Percentiles rank a stretch among this genome's conserved stretches.
Conservation (phyloP, 2,113 vertebrate species). For the Halcyon malimbica region DNA sequence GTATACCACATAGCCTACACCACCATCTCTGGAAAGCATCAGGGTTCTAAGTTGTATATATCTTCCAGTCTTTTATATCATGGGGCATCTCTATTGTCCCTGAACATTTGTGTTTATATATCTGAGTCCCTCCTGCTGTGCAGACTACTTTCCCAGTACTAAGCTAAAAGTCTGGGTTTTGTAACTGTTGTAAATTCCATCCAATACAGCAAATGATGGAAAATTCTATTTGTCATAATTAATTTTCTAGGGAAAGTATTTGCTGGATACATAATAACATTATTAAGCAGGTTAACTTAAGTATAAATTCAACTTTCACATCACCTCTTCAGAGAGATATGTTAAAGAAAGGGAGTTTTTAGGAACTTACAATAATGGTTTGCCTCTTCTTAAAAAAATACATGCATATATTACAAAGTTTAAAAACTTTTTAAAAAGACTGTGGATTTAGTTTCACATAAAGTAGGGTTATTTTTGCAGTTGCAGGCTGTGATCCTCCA, state of each 20-base stretch:
- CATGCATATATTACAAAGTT: neutral
- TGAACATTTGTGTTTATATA: neutral
- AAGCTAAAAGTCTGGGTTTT: neutral
- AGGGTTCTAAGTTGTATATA: accelerated
- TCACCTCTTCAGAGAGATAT: neutral
- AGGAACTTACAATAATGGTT: neutral
- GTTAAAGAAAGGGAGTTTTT: neutral
- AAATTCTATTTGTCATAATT: neutral
- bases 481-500: neutral
- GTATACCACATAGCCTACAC: neutral
- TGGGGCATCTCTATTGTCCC: no score
- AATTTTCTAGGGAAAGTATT: neutral
- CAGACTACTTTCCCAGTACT: neutral
- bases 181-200: neutral
- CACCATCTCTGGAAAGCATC: neutral
- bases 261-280: neutral
- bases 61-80: neutral
- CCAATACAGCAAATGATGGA: neutral
- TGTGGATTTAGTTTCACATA: neutral
- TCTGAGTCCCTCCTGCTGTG: neutral
- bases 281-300: neutral
- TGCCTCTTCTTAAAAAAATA: neutral
- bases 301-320: neutral
- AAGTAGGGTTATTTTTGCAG: neutral
- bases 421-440: neutral